Evolutionary conservation across 30 jellyfish, hydroid and myxozoan species (phyloP), one percentile per base, ranked within the genome.

Genomic region (Sanderia malayensis): DNA sequence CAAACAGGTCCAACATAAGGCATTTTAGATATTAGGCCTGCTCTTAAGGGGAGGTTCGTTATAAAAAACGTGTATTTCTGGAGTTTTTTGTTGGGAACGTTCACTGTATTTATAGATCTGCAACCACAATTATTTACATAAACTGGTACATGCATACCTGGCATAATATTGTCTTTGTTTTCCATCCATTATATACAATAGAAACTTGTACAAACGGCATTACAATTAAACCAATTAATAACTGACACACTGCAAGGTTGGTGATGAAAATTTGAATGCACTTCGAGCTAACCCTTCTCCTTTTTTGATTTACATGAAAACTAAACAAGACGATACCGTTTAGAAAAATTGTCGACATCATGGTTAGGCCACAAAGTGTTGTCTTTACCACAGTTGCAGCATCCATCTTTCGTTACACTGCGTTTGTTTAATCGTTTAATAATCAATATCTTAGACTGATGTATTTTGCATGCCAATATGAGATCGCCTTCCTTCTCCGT

Each of bases 231-330:
- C 93, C 93, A 58, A 81, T 71, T 71, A 81, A 44, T 32, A 65
- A 44, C 80, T 81, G 93, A 46, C 93, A 81, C 17, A 81, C 78
- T 55, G 93, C 93, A 22, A 81, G 66, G 45, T 81, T 81, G 20
- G 84, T 61, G 79, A 81, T 46, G 67, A 81, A 58, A 37, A 79
- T 63, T 21, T 79, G 68, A 37, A 79, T 79, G 53, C 83, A 68
- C 23, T 61, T 79, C 31, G 87, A 61, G 29, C 87, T 61, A n/a
- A n/a, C n/a, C 11, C 61, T 41, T 65, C 76, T 44, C 19, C 82
- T 79, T 27, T 69, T 31, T 25, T 58, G 53, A 27, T 79, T 77
- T 31, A 24, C 70, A 22, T 58, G 34, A 79, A 79, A 55, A 7
- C 83, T 58, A 44, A 66, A 19, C 29, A 79, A 20, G 8, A 79